Evolutionary conservation across 2,797 vertebrate species (phyloP).

Genomic region (Coreius guichenoti): DNA sequence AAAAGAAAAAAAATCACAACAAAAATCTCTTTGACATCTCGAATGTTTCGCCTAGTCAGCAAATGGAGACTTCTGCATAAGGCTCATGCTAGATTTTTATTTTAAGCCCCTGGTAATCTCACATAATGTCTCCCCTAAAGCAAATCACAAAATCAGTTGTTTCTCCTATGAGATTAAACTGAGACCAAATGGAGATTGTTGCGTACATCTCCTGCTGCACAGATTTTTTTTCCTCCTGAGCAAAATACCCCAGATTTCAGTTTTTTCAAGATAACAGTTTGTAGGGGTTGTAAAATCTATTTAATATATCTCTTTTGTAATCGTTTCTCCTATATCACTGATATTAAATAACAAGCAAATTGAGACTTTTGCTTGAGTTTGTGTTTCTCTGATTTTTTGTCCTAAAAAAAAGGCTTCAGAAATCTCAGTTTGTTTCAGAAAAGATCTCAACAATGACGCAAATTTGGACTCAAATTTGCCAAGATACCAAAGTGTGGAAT

Average conservation of each 20-base stretch:
- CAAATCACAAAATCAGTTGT: background rate
- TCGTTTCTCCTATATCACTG: background rate
- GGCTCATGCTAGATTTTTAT: background rate
- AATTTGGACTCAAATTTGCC: background rate
- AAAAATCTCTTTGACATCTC: conserved; percentile 3
- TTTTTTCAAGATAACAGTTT: background rate
- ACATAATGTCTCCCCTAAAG: background rate
- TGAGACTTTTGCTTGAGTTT: background rate
- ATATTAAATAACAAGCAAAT: background rate
- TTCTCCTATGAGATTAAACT: background rate
- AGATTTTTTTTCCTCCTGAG: no score
- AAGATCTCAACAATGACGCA: background rate
- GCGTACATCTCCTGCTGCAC: background rate
- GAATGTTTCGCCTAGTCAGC: background rate
- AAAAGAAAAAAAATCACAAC: background rate
- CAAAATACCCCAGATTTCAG: background rate
- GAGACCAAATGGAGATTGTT: background rate
- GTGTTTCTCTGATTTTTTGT: background rate
- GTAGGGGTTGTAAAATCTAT: background rate
- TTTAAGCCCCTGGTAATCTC: background rate
- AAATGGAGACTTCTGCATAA: background rate
- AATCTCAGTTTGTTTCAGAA: background rate
- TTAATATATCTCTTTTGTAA: background rate
- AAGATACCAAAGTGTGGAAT: background rate
- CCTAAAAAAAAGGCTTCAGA: background rate